phyloP scores from a whole-genome alignment of 2,888 invertebrate genomes.

The Pyrocoelia pectoralis region DNA sequence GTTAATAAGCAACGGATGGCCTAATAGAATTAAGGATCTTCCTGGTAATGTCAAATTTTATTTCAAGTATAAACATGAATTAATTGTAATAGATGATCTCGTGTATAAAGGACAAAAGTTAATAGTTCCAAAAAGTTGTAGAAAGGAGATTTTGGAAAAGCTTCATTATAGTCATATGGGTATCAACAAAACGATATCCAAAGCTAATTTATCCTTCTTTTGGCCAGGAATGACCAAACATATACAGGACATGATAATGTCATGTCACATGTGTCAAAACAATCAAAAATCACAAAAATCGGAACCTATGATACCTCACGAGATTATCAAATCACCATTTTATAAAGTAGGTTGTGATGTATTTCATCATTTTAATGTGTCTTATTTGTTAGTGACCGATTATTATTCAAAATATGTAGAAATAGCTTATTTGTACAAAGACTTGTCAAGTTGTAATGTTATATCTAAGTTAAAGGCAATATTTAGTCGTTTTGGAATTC shows the following conservation, averaged over 20 bases:
- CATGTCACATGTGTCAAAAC: conserved; percentile 23
- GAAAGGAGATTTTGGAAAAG: conserved; percentile 26
- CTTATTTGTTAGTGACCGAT: background rate
- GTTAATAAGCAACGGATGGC: conserved; percentile 22
- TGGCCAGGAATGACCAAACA: conserved; percentile 15
- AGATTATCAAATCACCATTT: conserved; percentile 21
- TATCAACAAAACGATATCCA: conserved; percentile 21
- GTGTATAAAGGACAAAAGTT: conserved; percentile 23
- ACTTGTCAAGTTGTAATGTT: conserved; percentile 6
- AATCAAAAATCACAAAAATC: conserved; percentile 19
- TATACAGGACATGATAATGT: conserved; percentile 23
- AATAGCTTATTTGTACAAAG: background rate
- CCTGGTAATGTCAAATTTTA: background rate
- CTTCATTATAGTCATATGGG: conserved; percentile 31
- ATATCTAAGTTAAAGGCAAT: conserved; percentile 18
- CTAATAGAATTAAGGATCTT: conserved; percentile 12
- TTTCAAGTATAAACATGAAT: conserved; percentile 18
- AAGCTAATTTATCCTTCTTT: conserved; percentile 26
- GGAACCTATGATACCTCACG: conserved; percentile 30
- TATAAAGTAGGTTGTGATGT: conserved; percentile 28
- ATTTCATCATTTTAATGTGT: conserved; percentile 16
- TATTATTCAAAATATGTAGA: conserved; percentile 15
- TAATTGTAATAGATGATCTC: conserved; percentile 22
- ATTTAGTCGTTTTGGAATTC: conserved; percentile 26
- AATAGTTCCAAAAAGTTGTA: conserved; percentile 25